These are phyloP conservation scores for Squalus acanthias DNA, from an alignment of 2,797 vertebrate genomes.

Conservation along the genomic window DNA sequence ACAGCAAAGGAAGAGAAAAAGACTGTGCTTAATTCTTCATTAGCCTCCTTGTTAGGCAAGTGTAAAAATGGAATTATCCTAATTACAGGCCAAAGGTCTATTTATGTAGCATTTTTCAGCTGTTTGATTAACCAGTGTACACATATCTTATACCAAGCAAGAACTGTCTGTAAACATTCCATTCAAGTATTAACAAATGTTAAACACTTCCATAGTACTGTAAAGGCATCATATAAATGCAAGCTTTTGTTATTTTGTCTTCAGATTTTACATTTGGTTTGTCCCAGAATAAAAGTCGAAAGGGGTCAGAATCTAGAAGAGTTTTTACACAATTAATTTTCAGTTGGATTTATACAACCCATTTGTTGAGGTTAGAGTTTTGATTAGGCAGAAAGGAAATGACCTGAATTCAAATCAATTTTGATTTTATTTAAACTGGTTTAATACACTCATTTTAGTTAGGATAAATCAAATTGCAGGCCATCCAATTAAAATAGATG, in stretches of 20 bases:
- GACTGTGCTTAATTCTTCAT: constrained; percentile 15
- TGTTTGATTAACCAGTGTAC: constrained; percentile 18
- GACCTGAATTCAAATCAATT: not conserved
- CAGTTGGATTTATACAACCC: not conserved
- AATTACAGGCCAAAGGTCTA: constrained; percentile 14
- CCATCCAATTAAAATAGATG: not conserved
- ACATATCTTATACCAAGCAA: not conserved
- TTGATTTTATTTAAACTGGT: not conserved
- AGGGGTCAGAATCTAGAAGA: not conserved
- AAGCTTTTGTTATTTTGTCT: not conserved
- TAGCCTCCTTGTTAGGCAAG: not conserved
- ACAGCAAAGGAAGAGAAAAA: constrained; percentile 24
- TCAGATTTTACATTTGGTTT: constrained; percentile 7
- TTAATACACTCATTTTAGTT: not conserved
- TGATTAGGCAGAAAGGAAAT: not conserved
- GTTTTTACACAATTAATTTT: not conserved
- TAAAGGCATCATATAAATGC: not conserved
- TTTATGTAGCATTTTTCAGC: not conserved
- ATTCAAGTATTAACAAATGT: not conserved
- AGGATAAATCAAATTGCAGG: not conserved
- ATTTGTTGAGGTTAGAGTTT: not conserved
- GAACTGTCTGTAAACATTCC: constrained; percentile 15
- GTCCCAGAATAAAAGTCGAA: not conserved
- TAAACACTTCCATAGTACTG: not conserved
- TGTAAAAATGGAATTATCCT: constrained; percentile 33